Percentiles rank a stretch among this genome's conserved stretches.
phyloP scores from a whole-genome alignment of 2,113 vertebrate species.

The Sinocyclocheilus rhinocerous region DNA sequence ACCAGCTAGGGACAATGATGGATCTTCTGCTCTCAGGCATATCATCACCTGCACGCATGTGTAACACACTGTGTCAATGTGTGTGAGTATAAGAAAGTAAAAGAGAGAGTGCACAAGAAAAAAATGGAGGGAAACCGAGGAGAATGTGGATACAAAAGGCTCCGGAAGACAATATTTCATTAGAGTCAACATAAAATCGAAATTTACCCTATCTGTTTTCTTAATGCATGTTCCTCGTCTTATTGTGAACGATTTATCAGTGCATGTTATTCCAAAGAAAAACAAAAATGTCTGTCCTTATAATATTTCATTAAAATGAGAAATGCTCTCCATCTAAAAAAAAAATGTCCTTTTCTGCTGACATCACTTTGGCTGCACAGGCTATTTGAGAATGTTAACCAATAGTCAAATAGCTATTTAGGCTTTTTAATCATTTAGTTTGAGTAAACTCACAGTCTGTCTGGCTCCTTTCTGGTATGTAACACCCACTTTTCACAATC shows the following conservation, averaged over 20 bases:
- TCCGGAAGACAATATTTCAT: slow-evolving; percentile 3
- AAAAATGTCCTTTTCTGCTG: slow-evolving; percentile 1
- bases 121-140: slow-evolving; percentile 5
- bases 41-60: slow-evolving; percentile 72
- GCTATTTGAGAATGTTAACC: not conserved
- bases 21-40: slow-evolving; percentile 72
- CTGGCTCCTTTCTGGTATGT: not conserved
- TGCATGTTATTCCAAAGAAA: slow-evolving; percentile 18
- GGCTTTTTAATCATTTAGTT: not conserved
- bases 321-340: slow-evolving; percentile 1
- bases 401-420: slow-evolving; percentile 3
- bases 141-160: slow-evolving; percentile 2
- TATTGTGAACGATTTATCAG: slow-evolving; percentile 22
- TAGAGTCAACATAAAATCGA: slow-evolving; percentile 4
- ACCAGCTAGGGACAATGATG: slow-evolving; percentile 63
- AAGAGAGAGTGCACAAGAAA: not conserved
- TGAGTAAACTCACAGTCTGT: not conserved
- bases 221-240: slow-evolving; percentile 25
- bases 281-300: slow-evolving; percentile 8
- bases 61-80: slow-evolving; percentile 45
- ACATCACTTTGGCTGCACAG: not conserved
- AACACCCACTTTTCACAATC: not conserved
- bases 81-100: slow-evolving; percentile 56
- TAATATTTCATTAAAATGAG: slow-evolving; percentile 23
- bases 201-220: slow-evolving; percentile 25